Conservation (phyloP, 2,888 invertebrate species). For the Hydraecia micacea region DNA sequence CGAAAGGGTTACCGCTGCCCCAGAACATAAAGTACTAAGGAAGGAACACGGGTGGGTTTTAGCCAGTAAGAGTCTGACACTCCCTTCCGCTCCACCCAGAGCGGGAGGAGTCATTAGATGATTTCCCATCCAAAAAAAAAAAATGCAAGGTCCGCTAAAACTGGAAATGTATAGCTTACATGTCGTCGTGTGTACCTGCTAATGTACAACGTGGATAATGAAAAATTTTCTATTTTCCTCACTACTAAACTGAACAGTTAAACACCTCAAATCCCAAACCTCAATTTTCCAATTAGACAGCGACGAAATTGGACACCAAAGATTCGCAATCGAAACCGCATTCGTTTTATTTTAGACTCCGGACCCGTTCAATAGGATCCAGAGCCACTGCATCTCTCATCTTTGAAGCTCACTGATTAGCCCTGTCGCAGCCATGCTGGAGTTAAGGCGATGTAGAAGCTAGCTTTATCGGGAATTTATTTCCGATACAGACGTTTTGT, state of each 20-base stretch:
- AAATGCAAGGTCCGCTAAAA: too few species aligned
- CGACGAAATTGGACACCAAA: constrained; percentile 28
- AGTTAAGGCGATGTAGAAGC: constrained; percentile 55
- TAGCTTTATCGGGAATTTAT: constrained; percentile 13
- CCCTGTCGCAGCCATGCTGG: constrained; percentile 64
- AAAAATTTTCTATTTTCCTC: not conserved
- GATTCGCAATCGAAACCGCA: constrained; percentile 37
- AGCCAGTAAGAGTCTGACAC: too few species aligned
- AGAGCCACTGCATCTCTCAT: constrained; percentile 65
- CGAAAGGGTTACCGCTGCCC: too few species aligned
- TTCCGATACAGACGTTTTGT: constrained; percentile 5
- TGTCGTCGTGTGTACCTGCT: too few species aligned
- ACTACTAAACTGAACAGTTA: not conserved
- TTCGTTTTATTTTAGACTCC: constrained; percentile 55
- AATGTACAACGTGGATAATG: not conserved
- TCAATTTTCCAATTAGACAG: constrained; percentile 46
- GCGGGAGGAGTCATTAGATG: too few species aligned
- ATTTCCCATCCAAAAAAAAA: too few species aligned
- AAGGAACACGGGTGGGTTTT: too few species aligned
- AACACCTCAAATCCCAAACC: not conserved
- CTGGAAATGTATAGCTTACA: too few species aligned
- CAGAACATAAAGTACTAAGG: too few species aligned
- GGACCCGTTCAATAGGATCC: constrained; percentile 51
- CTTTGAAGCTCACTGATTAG: constrained; percentile 63
- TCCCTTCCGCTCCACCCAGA: too few species aligned